Conservation (phyloP, 2,888 invertebrate species). For the Pecten maximus region DNA sequence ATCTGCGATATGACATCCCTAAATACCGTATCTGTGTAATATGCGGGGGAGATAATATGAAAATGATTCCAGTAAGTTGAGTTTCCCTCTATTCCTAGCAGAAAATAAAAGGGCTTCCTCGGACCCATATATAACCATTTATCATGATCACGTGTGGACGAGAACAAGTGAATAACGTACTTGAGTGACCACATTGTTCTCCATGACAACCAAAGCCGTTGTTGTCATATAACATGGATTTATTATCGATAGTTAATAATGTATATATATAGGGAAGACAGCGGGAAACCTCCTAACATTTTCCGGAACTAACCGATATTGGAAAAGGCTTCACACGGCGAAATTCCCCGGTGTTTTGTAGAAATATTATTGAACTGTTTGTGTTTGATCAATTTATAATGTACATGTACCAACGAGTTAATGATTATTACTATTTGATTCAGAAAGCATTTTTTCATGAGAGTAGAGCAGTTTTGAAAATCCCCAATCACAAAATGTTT, state of each 20-base stretch:
- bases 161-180: background rate
- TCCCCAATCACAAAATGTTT: background rate
- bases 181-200: background rate
- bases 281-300: background rate
- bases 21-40: too few relatives aligned
- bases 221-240: background rate
- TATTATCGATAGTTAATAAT: constrained; percentile 1
- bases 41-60: too few relatives aligned
- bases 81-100: too few relatives aligned
- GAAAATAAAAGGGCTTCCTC: too few relatives aligned
- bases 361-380: background rate
- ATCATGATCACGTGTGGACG: background rate
- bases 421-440: too few relatives aligned
- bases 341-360: background rate
- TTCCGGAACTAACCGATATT: background rate
- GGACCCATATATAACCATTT: background rate
- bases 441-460: background rate
- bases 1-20: too few relatives aligned
- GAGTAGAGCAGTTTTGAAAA: background rate
- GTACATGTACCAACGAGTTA: background rate
- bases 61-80: too few relatives aligned
- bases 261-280: background rate
- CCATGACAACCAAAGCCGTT: background rate
- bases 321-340: background rate
- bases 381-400: background rate